Evolutionary conservation across 2,888 invertebrate species (phyloP).

Genomic region (Nomada hirtipes): DNA sequence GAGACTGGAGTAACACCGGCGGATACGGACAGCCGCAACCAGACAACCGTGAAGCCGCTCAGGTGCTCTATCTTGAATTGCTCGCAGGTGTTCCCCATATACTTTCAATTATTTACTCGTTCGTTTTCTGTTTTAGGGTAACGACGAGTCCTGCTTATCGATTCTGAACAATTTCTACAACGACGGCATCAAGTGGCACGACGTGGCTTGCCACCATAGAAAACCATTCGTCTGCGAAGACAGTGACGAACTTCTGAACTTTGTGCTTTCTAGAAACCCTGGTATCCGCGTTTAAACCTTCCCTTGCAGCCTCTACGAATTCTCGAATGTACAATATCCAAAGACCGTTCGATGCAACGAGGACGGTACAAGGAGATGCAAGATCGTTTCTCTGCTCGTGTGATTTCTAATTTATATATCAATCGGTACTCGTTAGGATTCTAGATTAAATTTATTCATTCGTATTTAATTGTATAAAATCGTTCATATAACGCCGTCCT

Average conservation of each 20-base stretch:
- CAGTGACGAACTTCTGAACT: constrained; percentile 95
- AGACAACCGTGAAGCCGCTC: constrained; percentile 95
- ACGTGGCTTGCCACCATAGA: constrained; percentile 95
- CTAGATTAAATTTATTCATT: constrained; percentile 10
- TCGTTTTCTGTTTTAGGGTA: constrained; percentile 87
- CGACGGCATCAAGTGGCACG: constrained; percentile 95
- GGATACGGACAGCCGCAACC: constrained; percentile 95
- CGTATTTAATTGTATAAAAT: not conserved
- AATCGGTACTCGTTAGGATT: constrained; percentile 3
- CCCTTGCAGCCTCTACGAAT: constrained; percentile 10
- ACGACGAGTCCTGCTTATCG: constrained; percentile 95
- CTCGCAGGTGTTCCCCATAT: no score
- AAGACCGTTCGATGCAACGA: not conserved
- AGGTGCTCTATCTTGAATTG: constrained; percentile 85
- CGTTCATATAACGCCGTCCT: not conserved
- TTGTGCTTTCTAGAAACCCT: constrained; percentile 95
- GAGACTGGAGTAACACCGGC: constrained; percentile 95
- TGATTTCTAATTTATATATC: constrained; percentile 13
- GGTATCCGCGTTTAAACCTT: constrained; percentile 90
- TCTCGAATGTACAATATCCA: constrained; percentile 35
- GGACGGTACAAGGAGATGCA: not conserved
- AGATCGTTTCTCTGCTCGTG: not conserved
- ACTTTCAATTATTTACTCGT: not conserved
- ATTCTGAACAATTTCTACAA: constrained; percentile 97
- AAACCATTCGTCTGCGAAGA: constrained; percentile 96